Evolutionary conservation across 2,888 invertebrate genomes (phyloP), one percentile per base, ranked within the genome.

Genomic region (Galeruca laticollis): DNA sequence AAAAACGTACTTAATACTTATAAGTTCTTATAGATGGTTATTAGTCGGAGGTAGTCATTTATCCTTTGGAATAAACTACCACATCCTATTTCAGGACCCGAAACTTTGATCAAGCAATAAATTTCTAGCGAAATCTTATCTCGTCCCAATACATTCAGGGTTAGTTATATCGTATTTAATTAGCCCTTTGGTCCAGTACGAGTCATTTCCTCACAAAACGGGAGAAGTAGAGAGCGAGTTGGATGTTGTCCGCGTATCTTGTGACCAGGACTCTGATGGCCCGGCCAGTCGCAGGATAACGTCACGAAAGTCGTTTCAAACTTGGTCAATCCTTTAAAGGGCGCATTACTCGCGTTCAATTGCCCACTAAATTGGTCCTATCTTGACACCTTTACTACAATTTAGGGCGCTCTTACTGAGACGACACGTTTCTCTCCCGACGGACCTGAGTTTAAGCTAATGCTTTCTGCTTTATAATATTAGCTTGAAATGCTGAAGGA

Each of bases 341-440:
- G 82, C 82, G 81, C 84, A 84, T 85, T 84, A 84, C 83, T 84
- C 83, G 83, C 83, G 81, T 84, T 83, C 84, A 84, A 85, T 84
- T 84, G 85, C 83, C 83, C 84, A 82, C 82, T 85, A 85, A 85
- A 85, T 85, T 84, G 84, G 82, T 81, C 82, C 84, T 85, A 85
- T 85, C 85, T 85, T 84, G 85, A 84, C 85, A 85, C 85, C 84
- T 84, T 84, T 84, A 83, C 82, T 83, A 82, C 84, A 79, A 81
- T 80, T 79, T 81, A 82, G 81, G 75, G 77, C 77, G 79, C 78
- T 79, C 79, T 77, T 78, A 78, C 77, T 78, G 79, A 78, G 78
- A 76, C 76, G 65, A 65, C 65, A 75, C 70, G 73, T 73, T 51
- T 66, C 73, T 61, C 62, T 67, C 67, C 74, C 72, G 75, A 73